Evolutionary conservation across 1,140 invertebrate species (phyloP).

Genomic region (Cydia amplana): DNA sequence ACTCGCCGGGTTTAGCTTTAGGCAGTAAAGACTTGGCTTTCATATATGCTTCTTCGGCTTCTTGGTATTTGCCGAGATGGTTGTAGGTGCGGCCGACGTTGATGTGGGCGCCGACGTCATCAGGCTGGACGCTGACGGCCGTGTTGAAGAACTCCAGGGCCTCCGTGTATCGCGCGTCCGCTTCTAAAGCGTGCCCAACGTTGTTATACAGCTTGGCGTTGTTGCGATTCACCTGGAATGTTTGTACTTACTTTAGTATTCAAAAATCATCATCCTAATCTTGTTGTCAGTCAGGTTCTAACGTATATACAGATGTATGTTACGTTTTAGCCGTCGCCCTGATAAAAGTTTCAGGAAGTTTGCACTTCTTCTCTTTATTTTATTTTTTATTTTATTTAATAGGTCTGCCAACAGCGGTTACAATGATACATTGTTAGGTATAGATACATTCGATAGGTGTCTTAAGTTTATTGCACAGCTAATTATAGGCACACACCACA

Average conservation of each 20-base stretch:
- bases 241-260: neutral
- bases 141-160: constrained; percentile 95
- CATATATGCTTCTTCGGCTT: constrained; percentile 94
- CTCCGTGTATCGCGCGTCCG: constrained; percentile 89
- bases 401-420: too few relatives aligned
- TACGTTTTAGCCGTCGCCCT: too few relatives aligned
- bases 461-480: too few relatives aligned
- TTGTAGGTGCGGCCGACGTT: constrained; percentile 97
- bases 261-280: neutral
- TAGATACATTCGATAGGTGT: too few relatives aligned
- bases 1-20: constrained; percentile 94
- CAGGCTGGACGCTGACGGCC: constrained; percentile 95
- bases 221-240: constrained; percentile 87
- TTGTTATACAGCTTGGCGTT: constrained; percentile 99
- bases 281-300: too few relatives aligned
- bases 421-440: too few relatives aligned
- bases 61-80: constrained; percentile 93
- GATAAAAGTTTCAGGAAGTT: too few relatives aligned
- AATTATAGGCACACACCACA: too few relatives aligned
- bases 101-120: constrained; percentile 97
- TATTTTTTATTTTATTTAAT: too few relatives aligned
- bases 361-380: too few relatives aligned
- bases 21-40: constrained; percentile 94
- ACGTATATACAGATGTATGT: too few relatives aligned
- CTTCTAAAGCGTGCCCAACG: constrained; percentile 96